A percentile compares a stretch with the other conserved stretches of the same genome.
Evolutionary conservation across 2,888 invertebrate species (phyloP).

Genomic region (Ceraclea dissimilis): DNA sequence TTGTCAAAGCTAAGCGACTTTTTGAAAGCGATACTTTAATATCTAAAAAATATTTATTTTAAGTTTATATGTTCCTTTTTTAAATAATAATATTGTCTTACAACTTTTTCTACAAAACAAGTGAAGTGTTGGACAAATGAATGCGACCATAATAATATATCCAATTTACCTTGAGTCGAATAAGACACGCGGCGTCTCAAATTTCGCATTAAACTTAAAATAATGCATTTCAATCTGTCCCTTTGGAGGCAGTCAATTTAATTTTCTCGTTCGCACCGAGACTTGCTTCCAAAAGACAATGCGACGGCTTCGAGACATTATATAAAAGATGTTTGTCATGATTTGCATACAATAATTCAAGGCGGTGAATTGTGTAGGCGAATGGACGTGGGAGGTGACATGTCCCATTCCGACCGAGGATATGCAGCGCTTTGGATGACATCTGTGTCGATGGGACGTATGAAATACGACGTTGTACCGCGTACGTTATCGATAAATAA

Average conservation of each 20-base stretch:
- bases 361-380: conserved; percentile 8
- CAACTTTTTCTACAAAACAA: not conserved
- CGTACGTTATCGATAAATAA: not conserved
- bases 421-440: not conserved
- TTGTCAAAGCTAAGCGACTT: too few species aligned
- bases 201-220: too few species aligned
- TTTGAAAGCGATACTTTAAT: too few species aligned
- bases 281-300: conserved; percentile 15
- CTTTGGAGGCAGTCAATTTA: conserved; percentile 10
- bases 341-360: conserved; percentile 27
- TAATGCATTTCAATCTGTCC: not conserved
- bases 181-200: too few species aligned
- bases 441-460: not conserved
- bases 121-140: not conserved
- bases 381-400: conserved; percentile 15
- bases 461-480: not conserved
- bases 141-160: not conserved
- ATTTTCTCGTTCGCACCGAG: conserved; percentile 6
- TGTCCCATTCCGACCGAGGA: conserved; percentile 11
- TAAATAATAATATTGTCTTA: not conserved
- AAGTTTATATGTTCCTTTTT: too few species aligned
- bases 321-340: conserved; percentile 16
- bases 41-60: too few species aligned
- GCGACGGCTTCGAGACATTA: conserved; percentile 8
- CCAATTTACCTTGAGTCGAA: not conserved